A percentile compares a stretch with the other conserved stretches of the same genome.
Evolutionary conservation across 2,888 invertebrate genomes (phyloP).

Genomic region (Blastobasis lacticolella): DNA sequence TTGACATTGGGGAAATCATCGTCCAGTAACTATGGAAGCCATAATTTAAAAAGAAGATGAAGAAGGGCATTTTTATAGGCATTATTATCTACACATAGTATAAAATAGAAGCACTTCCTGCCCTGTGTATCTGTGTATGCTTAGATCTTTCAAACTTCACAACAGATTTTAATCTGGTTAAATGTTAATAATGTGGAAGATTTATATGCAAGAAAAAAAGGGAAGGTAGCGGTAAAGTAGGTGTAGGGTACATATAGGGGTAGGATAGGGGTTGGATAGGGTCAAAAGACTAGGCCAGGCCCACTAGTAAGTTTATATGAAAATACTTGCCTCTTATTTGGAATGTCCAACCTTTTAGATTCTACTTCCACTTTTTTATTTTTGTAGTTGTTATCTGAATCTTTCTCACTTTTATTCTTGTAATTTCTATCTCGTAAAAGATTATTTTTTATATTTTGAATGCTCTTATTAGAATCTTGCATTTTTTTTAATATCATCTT

Average conservation of each 20-base stretch:
- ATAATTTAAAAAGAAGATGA: too few relatives aligned
- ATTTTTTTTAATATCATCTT: constrained; percentile 37
- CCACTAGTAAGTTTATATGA: neutral
- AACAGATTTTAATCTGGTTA: neutral
- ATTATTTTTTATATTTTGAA: constrained; percentile 5
- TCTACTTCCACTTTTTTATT: constrained; percentile 4
- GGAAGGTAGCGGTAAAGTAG: too few relatives aligned
- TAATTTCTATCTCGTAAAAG: constrained; percentile 1
- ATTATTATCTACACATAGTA: too few relatives aligned
- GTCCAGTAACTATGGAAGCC: too few relatives aligned
- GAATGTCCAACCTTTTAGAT: constrained; percentile 1
- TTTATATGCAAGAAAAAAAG: too few relatives aligned
- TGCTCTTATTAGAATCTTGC: constrained; percentile 26
- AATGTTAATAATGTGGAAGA: neutral
- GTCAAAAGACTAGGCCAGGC: too few relatives aligned
- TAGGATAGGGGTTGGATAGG: neutral
- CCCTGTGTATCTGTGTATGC: too few relatives aligned
- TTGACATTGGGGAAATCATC: too few relatives aligned
- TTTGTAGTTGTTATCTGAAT: constrained; percentile 9
- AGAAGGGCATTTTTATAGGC: too few relatives aligned
- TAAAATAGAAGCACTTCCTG: too few relatives aligned
- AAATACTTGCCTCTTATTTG: constrained; percentile 1
- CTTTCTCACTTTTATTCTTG: neutral
- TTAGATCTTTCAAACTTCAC: too few relatives aligned
- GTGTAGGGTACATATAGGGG: too few relatives aligned